These are phyloP conservation scores for Varroa destructor DNA, from an alignment of 1,140 invertebrate genomes.

Conservation along the genomic window DNA sequence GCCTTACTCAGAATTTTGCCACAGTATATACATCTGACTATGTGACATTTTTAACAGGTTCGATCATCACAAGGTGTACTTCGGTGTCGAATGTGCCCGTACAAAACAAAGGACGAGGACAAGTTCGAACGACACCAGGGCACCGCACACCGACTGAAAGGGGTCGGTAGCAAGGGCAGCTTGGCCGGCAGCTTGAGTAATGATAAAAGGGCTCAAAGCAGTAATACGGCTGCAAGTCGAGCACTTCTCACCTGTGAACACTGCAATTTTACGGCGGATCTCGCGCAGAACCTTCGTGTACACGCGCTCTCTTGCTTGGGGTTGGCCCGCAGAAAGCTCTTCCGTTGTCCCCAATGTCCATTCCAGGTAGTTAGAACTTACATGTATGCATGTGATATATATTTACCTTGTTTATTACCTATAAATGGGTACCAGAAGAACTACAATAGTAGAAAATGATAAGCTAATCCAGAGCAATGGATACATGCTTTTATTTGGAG, in stretches of 20 bases:
- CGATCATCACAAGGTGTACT: constrained; percentile 26
- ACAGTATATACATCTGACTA: too few relatives aligned
- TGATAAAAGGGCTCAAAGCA: background rate
- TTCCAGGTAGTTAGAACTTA: background rate
- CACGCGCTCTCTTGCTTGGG: constrained; percentile 8
- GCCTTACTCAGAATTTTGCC: too few relatives aligned
- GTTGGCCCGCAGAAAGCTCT: constrained; percentile 5
- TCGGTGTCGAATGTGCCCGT: constrained; percentile 24
- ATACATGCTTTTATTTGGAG: too few relatives aligned
- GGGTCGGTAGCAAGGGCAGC: background rate
- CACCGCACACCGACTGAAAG: constrained; percentile 1
- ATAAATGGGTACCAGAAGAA: too few relatives aligned
- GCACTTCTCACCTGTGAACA: constrained; percentile 6
- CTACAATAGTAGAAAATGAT: too few relatives aligned
- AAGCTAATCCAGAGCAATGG: too few relatives aligned
- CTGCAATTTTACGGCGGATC: background rate
- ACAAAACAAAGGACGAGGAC: constrained; percentile 27
- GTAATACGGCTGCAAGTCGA: background rate
- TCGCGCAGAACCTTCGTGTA: background rate
- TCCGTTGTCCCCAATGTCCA: constrained; percentile 24
- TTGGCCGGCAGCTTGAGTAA: too few relatives aligned
- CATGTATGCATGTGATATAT: too few relatives aligned
- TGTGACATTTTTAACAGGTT: background rate
- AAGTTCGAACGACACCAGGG: constrained; percentile 25
- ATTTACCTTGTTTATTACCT: too few relatives aligned